A percentile compares a stretch with the other conserved stretches of the same genome.
These are phyloP conservation scores for Pycnomerus fuliginosus DNA, from an alignment of 2,888 invertebrate genomes.

Conservation along the genomic window DNA sequence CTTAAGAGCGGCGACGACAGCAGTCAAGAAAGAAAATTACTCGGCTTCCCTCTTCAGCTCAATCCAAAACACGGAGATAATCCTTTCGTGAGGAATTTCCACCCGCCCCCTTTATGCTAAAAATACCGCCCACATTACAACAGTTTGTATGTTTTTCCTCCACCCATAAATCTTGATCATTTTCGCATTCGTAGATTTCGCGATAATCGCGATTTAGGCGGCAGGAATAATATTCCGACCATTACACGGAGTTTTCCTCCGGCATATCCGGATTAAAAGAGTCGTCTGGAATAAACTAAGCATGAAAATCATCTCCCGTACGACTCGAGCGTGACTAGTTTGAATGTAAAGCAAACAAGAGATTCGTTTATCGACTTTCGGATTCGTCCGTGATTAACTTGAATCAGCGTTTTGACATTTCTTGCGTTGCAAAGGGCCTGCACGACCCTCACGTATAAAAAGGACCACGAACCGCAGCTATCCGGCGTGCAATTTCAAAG, in stretches of 20 bases:
- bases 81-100: constrained; percentile 1
- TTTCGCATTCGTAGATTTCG: too few species aligned
- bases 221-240: too few species aligned
- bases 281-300: constrained; percentile 28
- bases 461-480: too few species aligned
- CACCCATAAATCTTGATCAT: too few species aligned
- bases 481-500: too few species aligned
- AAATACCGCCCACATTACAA: too few species aligned
- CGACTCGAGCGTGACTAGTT: constrained; percentile 30
- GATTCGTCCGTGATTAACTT: constrained; percentile 29
- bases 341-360: constrained; percentile 29
- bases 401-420: constrained; percentile 29
- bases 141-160: too few species aligned
- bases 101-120: not conserved
- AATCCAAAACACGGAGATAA: too few species aligned
- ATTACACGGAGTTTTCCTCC: too few species aligned
- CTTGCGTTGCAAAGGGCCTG: too few species aligned
- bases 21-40: constrained; percentile 17
- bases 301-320: constrained; percentile 28
- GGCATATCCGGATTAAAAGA: constrained; percentile 27
- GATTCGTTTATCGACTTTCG: constrained; percentile 29
- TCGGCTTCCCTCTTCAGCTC: constrained; percentile 3
- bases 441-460: too few species aligned
- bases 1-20: constrained; percentile 15
- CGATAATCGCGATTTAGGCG: too few species aligned